Evolutionary conservation across 1,140 invertebrate genomes (phyloP), one percentile per base, ranked within the genome.

Genomic region (Zophobas atratus): DNA sequence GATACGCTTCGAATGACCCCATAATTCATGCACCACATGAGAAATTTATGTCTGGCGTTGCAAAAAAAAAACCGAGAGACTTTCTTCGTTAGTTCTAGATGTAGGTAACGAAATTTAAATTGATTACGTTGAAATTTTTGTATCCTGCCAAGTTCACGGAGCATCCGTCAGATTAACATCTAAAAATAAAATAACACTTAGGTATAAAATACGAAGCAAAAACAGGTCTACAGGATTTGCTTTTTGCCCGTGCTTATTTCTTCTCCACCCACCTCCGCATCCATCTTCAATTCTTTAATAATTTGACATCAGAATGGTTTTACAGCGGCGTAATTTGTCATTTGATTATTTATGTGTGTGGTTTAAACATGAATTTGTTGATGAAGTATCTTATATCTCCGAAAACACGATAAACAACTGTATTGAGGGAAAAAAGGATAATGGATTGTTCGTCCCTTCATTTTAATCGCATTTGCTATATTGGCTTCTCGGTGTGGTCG

Each of bases 391-490:
- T 51, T 20, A 20, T 51, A 4, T 4, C 3, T 4, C 2, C 6
- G 2, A 51, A 51, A 51, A 51, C n/a, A 51, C n/a, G 49, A 51
- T 51, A 51, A 51, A 51, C 57, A 63, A 39, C 8, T 35, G 57
- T 39, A 39, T 60, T 34, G 6, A 63, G 39, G 39, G 57, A 63
- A 63, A 51, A 39, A 63, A 38, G 57, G 57, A 63, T 63, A 63
- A 63, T 63, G 57, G 8, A 63, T 63, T 35, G 57, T 63, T 63
- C 38, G 35, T 20, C 35, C 32, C 39, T 34, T 63, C 57, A 63
- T 63, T 63, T 63, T 63, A 63, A 63, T 63, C 57, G 36, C 57
- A 38, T 63, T 63, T 63, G 57, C 8, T 34, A 36, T 63, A 38
- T 63, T 63, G 38, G 57, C 57, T 63, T 63, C 38, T 63, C 35